A percentile compares a stretch with the other conserved stretches of the same genome.
These are phyloP conservation scores for Scomber scombrus DNA, from an alignment of 2,113 vertebrate species.

Conservation along the genomic window DNA sequence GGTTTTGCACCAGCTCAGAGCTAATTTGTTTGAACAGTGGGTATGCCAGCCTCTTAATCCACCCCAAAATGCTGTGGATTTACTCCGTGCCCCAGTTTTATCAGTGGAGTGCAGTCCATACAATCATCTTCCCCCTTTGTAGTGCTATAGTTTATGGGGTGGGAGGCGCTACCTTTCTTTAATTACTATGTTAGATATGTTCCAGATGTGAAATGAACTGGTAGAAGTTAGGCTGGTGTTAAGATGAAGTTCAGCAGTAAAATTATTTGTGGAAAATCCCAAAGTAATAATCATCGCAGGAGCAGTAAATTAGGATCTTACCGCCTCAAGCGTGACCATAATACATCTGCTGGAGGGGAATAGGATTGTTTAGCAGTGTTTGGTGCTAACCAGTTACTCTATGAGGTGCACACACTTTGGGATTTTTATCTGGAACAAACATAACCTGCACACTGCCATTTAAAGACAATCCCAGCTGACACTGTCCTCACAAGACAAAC, in stretches of 20 bases:
- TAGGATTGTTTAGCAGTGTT: conserved; percentile 10
- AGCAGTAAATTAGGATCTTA: background rate
- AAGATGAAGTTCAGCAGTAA: background rate
- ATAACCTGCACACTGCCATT: too few species aligned
- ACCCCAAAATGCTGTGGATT: conserved; percentile 31
- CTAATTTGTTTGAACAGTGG: conserved; percentile 32
- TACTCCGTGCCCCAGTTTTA: conserved; percentile 18
- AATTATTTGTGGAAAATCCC: background rate
- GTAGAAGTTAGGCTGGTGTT: background rate
- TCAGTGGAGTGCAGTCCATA: conserved; percentile 14
- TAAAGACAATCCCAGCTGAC: too few species aligned
- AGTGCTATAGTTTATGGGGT: background rate
- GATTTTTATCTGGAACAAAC: too few species aligned
- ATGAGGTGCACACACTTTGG: background rate
- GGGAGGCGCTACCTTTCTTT: background rate
- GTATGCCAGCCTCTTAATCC: conserved; percentile 25
- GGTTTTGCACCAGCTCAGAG: conserved; percentile 6
- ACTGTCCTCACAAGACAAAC: too few species aligned
- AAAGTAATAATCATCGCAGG: background rate
- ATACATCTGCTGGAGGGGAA: background rate
- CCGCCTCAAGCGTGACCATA: background rate
- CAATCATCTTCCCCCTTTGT: background rate
- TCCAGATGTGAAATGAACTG: background rate
- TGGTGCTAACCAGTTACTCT: background rate
- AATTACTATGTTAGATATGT: background rate